These are phyloP conservation scores for Sylvia borin DNA, from an alignment of 2,797 vertebrate species.

Conservation along the genomic window DNA sequence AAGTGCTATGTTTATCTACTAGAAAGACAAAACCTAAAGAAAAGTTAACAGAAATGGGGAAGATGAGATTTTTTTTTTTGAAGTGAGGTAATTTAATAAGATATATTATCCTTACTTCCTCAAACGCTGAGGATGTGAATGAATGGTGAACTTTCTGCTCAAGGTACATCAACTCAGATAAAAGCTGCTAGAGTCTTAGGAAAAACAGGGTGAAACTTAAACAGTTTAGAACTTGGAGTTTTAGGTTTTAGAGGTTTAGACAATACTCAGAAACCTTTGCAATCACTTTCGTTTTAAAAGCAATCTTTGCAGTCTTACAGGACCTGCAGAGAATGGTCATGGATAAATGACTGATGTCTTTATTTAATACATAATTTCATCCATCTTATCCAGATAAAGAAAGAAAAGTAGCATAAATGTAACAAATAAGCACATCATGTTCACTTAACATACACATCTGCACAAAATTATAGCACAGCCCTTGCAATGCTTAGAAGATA, in stretches of 20 bases:
- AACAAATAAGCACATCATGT: slow-evolving; percentile 80
- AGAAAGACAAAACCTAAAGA: background rate
- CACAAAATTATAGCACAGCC: slow-evolving; percentile 69
- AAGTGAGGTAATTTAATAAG: background rate
- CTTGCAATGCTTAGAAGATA: slow-evolving; percentile 21
- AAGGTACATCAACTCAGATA: background rate
- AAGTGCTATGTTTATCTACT: background rate
- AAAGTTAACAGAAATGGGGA: background rate
- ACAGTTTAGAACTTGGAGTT: background rate
- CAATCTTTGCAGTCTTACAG: slow-evolving; percentile 6
- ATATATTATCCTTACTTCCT: background rate
- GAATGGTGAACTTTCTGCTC: background rate
- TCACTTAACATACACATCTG: slow-evolving; percentile 74
- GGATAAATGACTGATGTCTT: slow-evolving; percentile 66
- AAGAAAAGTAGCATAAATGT: slow-evolving; percentile 74
- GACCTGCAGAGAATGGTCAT: slow-evolving; percentile 41
- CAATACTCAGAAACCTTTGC: background rate
- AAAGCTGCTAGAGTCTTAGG: background rate
- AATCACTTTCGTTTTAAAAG: slow-evolving; percentile 27
- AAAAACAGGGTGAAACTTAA: background rate
- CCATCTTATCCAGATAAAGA: slow-evolving; percentile 73
- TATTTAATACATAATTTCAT: slow-evolving; percentile 79
- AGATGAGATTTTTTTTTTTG: background rate
- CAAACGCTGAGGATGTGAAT: background rate
- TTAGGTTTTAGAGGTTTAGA: background rate